These are phyloP conservation scores for Chiloscyllium plagiosum DNA, from an alignment of 2,113 vertebrate species.

Conservation along the genomic window DNA sequence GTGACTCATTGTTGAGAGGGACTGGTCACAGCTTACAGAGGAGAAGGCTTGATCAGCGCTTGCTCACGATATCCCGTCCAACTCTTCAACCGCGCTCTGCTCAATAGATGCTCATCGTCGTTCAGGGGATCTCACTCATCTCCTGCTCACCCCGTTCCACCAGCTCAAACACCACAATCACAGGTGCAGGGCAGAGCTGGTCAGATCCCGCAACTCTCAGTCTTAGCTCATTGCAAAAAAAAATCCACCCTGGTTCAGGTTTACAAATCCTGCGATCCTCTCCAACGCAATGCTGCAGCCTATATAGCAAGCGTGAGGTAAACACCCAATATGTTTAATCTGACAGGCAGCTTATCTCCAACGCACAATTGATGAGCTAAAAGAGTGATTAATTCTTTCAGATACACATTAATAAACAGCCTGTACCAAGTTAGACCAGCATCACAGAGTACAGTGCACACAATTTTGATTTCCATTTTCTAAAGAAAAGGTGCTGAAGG, in stretches of 20 bases:
- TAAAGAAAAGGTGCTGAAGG: background rate
- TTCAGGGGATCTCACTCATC: background rate
- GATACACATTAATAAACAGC: background rate
- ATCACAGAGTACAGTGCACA: background rate
- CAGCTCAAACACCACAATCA: background rate
- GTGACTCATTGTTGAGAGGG: background rate
- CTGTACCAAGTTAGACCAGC: background rate
- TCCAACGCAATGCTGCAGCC: background rate
- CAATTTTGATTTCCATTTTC: background rate
- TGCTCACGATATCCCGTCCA: background rate
- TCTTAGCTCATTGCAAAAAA: background rate
- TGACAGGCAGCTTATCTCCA: background rate
- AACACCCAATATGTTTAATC: background rate
- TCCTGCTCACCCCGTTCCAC: background rate
- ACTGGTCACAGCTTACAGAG: background rate
- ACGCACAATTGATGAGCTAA: constrained; percentile 10
- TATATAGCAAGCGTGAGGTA: background rate
- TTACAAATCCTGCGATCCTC: constrained; percentile 10
- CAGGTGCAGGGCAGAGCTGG: background rate
- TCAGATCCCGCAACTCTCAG: background rate
- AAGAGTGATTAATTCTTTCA: constrained; percentile 1
- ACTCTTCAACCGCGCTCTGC: background rate
- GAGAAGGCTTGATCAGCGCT: background rate
- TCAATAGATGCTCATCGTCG: background rate
- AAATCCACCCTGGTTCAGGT: background rate